Conservation (phyloP, 2,113 vertebrate species). For the Rhizomys pruinosus region DNA sequence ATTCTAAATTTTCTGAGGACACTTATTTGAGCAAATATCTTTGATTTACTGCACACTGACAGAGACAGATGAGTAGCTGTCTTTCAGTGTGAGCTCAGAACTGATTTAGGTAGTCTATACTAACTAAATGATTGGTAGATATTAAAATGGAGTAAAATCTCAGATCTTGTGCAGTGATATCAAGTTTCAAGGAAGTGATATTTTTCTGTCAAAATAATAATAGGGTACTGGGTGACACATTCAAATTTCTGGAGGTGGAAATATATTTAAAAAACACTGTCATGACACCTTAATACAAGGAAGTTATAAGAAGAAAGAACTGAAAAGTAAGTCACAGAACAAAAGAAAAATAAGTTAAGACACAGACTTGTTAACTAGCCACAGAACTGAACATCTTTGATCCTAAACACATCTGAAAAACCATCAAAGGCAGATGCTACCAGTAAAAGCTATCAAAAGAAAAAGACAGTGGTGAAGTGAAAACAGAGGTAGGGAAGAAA, state of each 20-base stretch:
- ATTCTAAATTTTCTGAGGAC: constrained; percentile 9
- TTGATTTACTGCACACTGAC: background rate
- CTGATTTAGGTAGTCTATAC: background rate
- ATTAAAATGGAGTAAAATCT: constrained; percentile 8
- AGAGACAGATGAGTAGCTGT: background rate
- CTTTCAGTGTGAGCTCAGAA: background rate
- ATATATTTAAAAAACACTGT: constrained; percentile 3
- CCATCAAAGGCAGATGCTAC: constrained; percentile 43
- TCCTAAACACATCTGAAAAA: constrained; percentile 43
- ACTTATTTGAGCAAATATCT: background rate
- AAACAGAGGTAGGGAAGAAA: background rate
- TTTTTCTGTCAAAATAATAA: constrained; percentile 47
- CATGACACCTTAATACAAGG: background rate
- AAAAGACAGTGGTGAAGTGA: background rate
- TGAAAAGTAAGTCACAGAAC: background rate
- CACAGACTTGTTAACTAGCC: constrained; percentile 4
- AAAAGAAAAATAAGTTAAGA: constrained; percentile 34
- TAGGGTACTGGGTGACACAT: background rate
- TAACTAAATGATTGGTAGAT: background rate
- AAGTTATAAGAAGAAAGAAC: background rate
- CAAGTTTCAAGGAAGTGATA: background rate
- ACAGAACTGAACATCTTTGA: constrained; percentile 11
- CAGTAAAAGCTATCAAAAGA: constrained; percentile 45
- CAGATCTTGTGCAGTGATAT: background rate
- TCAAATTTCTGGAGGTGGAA: constrained; percentile 24